A percentile compares a stretch with the other conserved stretches of the same genome.
These are phyloP conservation scores for Hypena proboscidalis DNA, from an alignment of 2,888 invertebrate species.

Conservation along the genomic window DNA sequence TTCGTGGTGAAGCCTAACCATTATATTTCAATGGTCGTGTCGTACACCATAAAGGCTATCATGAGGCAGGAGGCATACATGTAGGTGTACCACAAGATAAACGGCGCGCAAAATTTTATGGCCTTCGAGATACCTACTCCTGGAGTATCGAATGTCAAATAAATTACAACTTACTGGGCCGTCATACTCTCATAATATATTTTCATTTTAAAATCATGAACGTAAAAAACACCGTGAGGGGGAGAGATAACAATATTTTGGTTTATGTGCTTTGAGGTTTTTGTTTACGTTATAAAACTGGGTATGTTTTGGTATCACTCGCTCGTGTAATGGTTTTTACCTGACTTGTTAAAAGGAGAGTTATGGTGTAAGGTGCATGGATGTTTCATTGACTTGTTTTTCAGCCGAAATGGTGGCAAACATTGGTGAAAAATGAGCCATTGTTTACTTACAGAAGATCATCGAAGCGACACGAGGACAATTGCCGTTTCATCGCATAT, in stretches of 20 bases:
- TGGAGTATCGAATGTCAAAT: constrained; percentile 33
- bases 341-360: too few relatives aligned
- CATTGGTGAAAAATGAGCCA: too few relatives aligned
- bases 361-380: too few relatives aligned
- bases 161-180: constrained; percentile 28
- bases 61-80: background rate
- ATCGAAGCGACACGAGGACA: too few relatives aligned
- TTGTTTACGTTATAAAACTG: background rate
- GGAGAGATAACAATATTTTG: background rate
- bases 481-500: too few relatives aligned
- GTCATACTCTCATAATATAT: constrained; percentile 21
- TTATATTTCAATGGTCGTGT: too few relatives aligned
- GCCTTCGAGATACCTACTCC: constrained; percentile 21
- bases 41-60: background rate
- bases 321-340: too few relatives aligned
- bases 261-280: background rate
- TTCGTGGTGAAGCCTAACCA: too few relatives aligned
- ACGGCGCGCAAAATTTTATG: constrained; percentile 21
- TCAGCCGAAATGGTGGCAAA: too few relatives aligned
- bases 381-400: too few relatives aligned
- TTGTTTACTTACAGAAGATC: too few relatives aligned
- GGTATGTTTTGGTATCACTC: too few relatives aligned
- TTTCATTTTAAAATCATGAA: constrained; percentile 21
- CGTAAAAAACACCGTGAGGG: background rate
- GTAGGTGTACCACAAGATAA: constrained; percentile 9